Evolutionary conservation across 2,888 invertebrate species (phyloP).

Genomic region (Caradrina kadenii): DNA sequence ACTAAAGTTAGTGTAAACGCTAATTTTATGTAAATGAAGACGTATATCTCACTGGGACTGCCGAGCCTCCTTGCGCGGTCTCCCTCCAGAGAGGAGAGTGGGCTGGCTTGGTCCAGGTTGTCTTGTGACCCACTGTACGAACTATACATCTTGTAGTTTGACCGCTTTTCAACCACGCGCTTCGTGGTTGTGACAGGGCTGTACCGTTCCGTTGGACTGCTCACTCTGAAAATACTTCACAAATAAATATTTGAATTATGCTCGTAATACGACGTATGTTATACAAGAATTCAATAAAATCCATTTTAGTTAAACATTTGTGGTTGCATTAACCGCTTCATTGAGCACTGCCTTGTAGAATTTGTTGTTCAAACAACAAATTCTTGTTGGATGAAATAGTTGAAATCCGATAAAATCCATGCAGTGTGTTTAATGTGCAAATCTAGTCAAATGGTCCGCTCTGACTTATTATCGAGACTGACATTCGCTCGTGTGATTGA

Average conservation of each 20-base stretch:
- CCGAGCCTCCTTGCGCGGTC: conserved; percentile 83
- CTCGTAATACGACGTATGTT: too few relatives aligned
- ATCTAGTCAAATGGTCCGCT: background rate
- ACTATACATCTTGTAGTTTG: conserved; percentile 87
- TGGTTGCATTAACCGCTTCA: conserved; percentile 18
- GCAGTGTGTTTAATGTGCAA: too few relatives aligned
- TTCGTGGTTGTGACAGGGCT: conserved; percentile 87
- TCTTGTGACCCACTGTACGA: conserved; percentile 86
- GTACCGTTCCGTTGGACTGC: conserved; percentile 84
- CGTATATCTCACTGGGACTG: conserved; percentile 81
- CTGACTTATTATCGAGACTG: too few relatives aligned
- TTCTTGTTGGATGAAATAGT: conserved; percentile 4
- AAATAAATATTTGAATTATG: background rate
- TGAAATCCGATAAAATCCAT: conserved; percentile 4
- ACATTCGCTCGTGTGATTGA: background rate
- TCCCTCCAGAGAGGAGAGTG: conserved; percentile 83
- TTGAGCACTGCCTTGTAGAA: background rate
- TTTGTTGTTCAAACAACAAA: conserved; percentile 8
- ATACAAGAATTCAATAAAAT: background rate
- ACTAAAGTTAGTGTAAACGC: conserved; percentile 34
- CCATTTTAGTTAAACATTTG: conserved; percentile 22
- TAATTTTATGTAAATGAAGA: conserved; percentile 51
- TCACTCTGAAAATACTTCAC: conserved; percentile 73
- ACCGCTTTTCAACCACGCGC: conserved; percentile 84
- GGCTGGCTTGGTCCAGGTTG: conserved; percentile 84